Conservation (phyloP, 1,140 invertebrate species). For the Laupala kohalensis region DNA sequence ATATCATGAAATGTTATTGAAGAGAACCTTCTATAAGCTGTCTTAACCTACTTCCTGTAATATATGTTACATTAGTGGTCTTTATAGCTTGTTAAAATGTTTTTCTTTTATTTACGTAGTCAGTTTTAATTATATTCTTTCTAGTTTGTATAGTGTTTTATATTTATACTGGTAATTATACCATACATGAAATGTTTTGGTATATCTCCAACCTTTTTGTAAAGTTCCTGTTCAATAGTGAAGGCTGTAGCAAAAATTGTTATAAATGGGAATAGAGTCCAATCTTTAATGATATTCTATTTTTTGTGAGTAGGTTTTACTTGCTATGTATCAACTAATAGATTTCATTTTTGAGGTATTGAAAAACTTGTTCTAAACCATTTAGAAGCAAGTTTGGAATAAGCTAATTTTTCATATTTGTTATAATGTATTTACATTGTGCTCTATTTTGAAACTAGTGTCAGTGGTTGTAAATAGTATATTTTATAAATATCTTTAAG, state of each 20-base stretch:
- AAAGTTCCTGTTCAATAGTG: neutral
- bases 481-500: neutral
- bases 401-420: neutral
- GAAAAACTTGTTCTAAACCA: neutral
- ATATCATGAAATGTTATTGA: neutral
- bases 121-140: neutral
- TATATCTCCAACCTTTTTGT: neutral
- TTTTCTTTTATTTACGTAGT: neutral
- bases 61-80: neutral
- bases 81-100: neutral
- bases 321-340: neutral
- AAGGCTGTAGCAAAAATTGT: neutral
- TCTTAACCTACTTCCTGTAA: neutral
- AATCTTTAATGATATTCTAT: neutral
- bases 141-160: neutral
- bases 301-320: neutral
- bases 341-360: neutral
- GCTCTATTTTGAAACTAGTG: neutral
- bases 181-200: neutral
- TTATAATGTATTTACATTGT: neutral
- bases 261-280: neutral
- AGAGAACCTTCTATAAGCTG: neutral
- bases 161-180: neutral
- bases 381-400: too few relatives aligned
- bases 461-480: neutral